phyloP scores from a whole-genome alignment of 2,797 vertebrate genomes.

The Urosaurus nigricauda region DNA sequence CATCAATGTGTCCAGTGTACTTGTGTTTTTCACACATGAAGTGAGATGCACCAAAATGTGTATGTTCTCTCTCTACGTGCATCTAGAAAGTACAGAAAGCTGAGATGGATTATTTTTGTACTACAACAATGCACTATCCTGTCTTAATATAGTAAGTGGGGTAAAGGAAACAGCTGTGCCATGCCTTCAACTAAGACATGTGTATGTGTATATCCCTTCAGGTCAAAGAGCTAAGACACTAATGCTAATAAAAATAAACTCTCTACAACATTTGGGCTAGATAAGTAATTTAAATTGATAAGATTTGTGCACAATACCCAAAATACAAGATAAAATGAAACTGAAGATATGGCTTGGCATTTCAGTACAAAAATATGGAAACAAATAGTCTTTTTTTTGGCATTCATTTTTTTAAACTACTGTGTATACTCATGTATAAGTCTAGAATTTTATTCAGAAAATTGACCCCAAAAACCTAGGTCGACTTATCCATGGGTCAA shows the following conservation, averaged over 20 bases:
- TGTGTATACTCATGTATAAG: no score
- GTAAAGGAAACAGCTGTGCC: not conserved
- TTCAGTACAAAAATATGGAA: not conserved
- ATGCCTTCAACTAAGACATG: not conserved
- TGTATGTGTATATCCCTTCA: no score
- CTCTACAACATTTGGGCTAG: not conserved
- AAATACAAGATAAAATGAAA: not conserved
- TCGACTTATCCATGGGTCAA: no score
- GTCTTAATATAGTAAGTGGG: not conserved
- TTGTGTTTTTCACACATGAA: not conserved
- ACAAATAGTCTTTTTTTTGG: not conserved
- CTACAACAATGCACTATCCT: not conserved
- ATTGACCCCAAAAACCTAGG: no score
- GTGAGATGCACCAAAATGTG: not conserved
- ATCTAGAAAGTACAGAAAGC: slow-evolving; percentile 7
- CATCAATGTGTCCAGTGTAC: no score
- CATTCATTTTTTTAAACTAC: slow-evolving; percentile 7
- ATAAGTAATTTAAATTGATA: not conserved
- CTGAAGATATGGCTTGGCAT: not conserved
- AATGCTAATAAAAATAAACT: not conserved
- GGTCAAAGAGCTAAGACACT: not conserved
- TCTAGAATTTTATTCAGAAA: no score
- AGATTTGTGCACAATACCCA: not conserved
- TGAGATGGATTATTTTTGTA: not conserved
- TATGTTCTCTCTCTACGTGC: not conserved